These are phyloP conservation scores for Delichon dasypus DNA, from an alignment of 2,797 vertebrate species.

Conservation along the genomic window DNA sequence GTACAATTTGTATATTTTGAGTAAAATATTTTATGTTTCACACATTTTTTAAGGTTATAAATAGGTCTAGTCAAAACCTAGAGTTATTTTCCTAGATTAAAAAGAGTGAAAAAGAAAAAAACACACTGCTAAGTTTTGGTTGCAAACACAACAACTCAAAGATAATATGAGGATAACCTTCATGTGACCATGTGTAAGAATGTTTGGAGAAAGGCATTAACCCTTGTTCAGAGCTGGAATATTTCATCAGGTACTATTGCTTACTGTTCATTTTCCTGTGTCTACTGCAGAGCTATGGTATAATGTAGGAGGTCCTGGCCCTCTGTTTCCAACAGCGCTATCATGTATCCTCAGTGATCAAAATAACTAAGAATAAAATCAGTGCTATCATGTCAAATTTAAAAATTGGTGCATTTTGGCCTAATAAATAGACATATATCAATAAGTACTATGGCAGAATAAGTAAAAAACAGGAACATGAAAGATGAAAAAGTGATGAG, in stretches of 20 bases:
- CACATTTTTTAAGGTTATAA: neutral
- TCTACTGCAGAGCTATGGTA: neutral
- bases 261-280: neutral
- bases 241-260: neutral
- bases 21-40: neutral
- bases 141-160: neutral
- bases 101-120: neutral
- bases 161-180: neutral
- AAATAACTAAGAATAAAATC: neutral
- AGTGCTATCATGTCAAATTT: neutral
- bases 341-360: neutral
- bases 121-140: neutral
- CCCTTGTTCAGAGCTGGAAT: neutral
- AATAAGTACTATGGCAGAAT: neutral
- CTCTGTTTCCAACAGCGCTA: neutral
- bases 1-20: neutral
- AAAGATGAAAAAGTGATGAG: neutral
- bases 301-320: neutral
- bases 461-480: neutral
- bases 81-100: neutral
- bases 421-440: neutral
- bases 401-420: neutral
- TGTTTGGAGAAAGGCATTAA: neutral
- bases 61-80: neutral
- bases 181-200: neutral